Conservation (phyloP, 2,797 vertebrate genomes). For the Danio albolineatus region DNA sequence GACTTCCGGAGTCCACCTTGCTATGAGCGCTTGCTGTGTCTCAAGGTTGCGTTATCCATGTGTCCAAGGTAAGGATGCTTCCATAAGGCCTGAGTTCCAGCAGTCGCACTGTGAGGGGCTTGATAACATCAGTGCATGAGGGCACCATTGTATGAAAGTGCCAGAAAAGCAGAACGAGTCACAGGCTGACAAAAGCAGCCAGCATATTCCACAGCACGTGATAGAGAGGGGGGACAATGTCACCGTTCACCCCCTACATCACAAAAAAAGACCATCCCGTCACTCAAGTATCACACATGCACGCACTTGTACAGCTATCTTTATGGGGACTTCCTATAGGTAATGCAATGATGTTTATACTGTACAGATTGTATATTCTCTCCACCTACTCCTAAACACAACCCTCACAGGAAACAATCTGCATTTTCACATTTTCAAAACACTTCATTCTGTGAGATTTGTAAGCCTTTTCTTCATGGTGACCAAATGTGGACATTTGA, state of each 20-base stretch:
- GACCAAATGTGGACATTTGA: too few species aligned
- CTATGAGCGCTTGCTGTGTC: conserved; percentile 66
- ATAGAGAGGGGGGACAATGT: conserved; percentile 76
- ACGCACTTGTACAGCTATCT: too few species aligned
- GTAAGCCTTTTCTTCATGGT: too few species aligned
- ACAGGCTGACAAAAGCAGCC: conserved; percentile 81
- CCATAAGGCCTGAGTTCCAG: conserved; percentile 78
- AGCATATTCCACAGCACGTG: conserved; percentile 86
- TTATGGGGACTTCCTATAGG: too few species aligned
- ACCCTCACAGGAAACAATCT: too few species aligned
- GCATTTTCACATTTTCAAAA: too few species aligned
- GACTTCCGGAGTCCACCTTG: conserved; percentile 16
- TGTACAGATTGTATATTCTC: too few species aligned
- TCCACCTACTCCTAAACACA: too few species aligned
- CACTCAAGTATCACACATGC: conserved; percentile 65
- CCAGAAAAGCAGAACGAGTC: conserved; percentile 85
- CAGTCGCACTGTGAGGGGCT: conserved; percentile 80
- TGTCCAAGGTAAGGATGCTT: conserved; percentile 76
- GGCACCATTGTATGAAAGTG: conserved; percentile 86
- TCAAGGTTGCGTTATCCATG: conserved; percentile 72
- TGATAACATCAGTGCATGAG: conserved; percentile 80
- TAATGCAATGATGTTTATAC: too few species aligned
- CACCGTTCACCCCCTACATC: conserved; percentile 69
- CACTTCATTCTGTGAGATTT: too few species aligned
- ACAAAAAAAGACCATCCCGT: conserved; percentile 70